phyloP scores from a whole-genome alignment of 1,140 invertebrate species.

The Physella acuta region DNA sequence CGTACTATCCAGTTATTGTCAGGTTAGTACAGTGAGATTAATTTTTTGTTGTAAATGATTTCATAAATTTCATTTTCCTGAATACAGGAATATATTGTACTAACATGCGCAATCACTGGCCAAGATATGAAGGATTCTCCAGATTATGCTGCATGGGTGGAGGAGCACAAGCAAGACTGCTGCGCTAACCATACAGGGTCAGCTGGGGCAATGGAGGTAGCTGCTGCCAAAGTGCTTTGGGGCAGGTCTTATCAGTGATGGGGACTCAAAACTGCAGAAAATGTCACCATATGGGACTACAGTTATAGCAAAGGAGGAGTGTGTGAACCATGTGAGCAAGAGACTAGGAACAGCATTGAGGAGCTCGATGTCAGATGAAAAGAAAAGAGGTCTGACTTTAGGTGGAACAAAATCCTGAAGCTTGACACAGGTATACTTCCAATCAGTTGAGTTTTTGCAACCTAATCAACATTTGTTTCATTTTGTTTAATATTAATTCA shows the following conservation, averaged over 20 bases:
- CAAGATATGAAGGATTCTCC: background rate
- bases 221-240: background rate
- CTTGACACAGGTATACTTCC: background rate
- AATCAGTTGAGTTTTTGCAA: no score
- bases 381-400: background rate
- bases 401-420: no score
- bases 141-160: background rate
- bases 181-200: background rate
- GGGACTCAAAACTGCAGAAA: background rate
- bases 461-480: no score
- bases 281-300: background rate
- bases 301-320: constrained; percentile 2
- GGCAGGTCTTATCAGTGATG: constrained; percentile 3
- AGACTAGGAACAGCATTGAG: background rate
- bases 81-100: no score
- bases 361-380: background rate
- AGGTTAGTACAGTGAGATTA: no score
- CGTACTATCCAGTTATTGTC: background rate
- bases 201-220: background rate
- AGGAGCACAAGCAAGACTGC: background rate
- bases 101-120: background rate
- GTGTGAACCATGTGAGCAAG: constrained; percentile 9
- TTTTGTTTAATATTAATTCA: no score
- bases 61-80: no score
- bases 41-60: no score